Base-by-base conservation (phyloP, 2,797 vertebrate genomes). In the Chrosomus eos region DNA sequence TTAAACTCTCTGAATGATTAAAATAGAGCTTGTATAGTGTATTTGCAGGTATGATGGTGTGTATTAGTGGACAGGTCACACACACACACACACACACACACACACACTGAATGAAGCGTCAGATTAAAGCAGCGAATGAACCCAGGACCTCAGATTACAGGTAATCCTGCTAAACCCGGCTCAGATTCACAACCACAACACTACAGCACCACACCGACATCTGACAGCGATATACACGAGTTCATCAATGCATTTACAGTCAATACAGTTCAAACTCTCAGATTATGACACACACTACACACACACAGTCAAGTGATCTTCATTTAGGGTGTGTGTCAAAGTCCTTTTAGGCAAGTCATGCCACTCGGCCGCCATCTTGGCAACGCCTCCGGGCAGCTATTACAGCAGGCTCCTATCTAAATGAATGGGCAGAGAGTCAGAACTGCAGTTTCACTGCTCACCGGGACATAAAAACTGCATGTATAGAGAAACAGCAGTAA, bases 61-160 rank as follows among this genome's bases (percentile, higher is more conserved):
- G 71, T 1, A 8, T 51, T 1, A 11, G 71, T 31, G 40, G 55
- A 26, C 85, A 80, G 66, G 38, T 66, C 67, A 71, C 10, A 45
- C 45, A n/a, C 62, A 55, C 31, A 36, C 70, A 70, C 9, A n/a
- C n/a, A n/a, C n/a, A 45, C 70, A 70, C 9, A 45, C 70, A 70
- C 9, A 45, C 43, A n/a, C 62, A 55, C 31, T 53, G 91, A 93
- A 92, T 91, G 76, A 89, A 77, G 89, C 88, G 55, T 78, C 68
- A 92, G 93, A 93, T 94, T 93, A 93, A 77, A 86, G 85, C 51
- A 33, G 92, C 93, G 79, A 91, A 85, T 92, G 91, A 94, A 94
- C 92, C 58, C 79, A 36, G 86, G 89, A 89, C 92, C 90, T 90
- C 68, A 91, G 93, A 95, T 95, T 94, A 95, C 89, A 82, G 82